phyloP scores from a whole-genome alignment of 1,140 invertebrate species.

The Coenobita brevimanus region DNA sequence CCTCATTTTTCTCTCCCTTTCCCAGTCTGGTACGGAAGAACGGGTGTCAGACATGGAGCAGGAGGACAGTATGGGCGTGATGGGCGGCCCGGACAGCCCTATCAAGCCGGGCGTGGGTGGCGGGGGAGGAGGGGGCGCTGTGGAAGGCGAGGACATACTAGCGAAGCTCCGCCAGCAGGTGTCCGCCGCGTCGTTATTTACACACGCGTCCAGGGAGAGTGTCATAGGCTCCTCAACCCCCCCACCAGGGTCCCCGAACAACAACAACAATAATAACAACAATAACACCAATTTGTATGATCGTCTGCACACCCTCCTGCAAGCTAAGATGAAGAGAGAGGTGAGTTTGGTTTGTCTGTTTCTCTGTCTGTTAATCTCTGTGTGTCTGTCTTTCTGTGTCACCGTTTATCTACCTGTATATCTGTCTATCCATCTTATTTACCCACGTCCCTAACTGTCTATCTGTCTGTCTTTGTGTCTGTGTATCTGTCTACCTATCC shows the following conservation, averaged over 20 bases:
- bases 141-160: conserved; percentile 68
- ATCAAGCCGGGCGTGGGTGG: conserved; percentile 47
- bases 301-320: conserved; percentile 64
- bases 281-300: conserved; percentile 64
- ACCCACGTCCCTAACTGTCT: neutral
- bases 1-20: neutral
- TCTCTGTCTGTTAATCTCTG: neutral
- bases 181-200: conserved; percentile 54
- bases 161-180: conserved; percentile 69
- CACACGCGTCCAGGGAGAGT: conserved; percentile 20
- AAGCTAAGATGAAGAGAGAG: conserved; percentile 66
- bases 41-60: conserved; percentile 68
- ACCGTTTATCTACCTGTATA: neutral
- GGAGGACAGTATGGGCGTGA: conserved; percentile 61
- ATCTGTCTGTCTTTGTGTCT: neutral
- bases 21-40: conserved; percentile 66
- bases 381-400: conserved; percentile 12
- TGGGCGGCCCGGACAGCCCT: conserved; percentile 61
- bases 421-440: no score
- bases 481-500: neutral
- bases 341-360: conserved; percentile 35
- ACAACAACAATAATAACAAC: conserved; percentile 61
- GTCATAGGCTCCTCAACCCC: conserved; percentile 46
- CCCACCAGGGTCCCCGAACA: conserved; percentile 37
- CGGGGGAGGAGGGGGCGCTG: conserved; percentile 10